phyloP scores from a whole-genome alignment of 2,797 vertebrate genomes.

The Crax fasciolata region DNA sequence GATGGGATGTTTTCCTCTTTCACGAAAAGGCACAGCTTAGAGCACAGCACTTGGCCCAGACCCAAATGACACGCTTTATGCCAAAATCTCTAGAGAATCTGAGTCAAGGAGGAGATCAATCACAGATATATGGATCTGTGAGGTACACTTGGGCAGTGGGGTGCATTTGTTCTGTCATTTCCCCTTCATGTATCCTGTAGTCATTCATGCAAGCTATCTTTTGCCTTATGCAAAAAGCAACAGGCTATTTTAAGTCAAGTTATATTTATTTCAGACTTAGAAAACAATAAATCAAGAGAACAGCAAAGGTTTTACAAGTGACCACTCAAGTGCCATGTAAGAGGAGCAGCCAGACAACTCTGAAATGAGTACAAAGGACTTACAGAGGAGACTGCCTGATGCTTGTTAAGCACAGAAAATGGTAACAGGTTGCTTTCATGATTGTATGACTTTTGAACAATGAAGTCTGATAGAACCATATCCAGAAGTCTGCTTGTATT shows the following conservation, averaged over 20 bases:
- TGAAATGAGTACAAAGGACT: conserved; percentile 44
- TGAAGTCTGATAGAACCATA: not conserved
- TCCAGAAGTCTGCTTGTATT: not conserved
- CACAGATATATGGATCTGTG: fast-evolving
- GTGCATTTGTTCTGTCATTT: not conserved
- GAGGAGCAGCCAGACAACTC: conserved; percentile 16
- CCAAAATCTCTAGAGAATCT: not conserved
- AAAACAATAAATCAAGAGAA: conserved; percentile 47
- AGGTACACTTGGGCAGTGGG: not conserved
- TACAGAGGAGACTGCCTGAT: conserved; percentile 20
- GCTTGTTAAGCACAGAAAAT: conserved; percentile 45
- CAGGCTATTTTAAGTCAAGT: conserved; percentile 6
- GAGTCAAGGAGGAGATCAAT: not conserved
- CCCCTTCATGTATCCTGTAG: not conserved
- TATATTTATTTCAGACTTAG: conserved; percentile 40
- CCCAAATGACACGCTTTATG: not conserved
- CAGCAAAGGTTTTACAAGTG: conserved; percentile 32
- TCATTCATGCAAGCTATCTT: not conserved
- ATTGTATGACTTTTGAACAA: conserved; percentile 30
- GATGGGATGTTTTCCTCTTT: not conserved
- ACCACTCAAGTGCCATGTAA: not conserved
- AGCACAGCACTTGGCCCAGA: not conserved
- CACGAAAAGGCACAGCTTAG: not conserved
- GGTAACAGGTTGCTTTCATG: conserved; percentile 29
- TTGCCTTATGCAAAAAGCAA: not conserved